Evolutionary conservation across 2,797 vertebrate species (phyloP), one percentile per base, ranked within the genome.

Genomic region (Cirrhinus molitorella): DNA sequence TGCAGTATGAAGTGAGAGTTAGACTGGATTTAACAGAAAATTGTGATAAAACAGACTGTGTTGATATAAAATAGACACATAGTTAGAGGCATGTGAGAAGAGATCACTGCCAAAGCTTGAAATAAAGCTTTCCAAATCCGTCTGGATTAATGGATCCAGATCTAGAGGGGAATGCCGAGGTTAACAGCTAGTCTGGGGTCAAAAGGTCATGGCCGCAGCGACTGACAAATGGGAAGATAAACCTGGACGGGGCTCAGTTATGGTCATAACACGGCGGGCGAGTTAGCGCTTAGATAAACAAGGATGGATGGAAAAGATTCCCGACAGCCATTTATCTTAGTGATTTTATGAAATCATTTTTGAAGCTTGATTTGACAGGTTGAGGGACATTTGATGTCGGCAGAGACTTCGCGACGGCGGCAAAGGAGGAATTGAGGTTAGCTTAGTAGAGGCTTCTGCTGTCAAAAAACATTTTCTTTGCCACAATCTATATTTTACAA

Each of bases 111-210:
- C 47, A 34, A 73, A 83, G 66, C 47, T 85, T 67, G 28, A 68
- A 85, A 83, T 85, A 89, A 91, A 90, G 83, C 86, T 84, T 88
- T 91, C 90, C 89, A 91, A 88, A 89, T 90, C 85, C 73, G 25
- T 51, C 13, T 17, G 87, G 88, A 92, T 91, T 89, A 91, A 88
- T 87, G 57, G 66, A 81, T 77, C 21, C 45, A 72, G 87, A 87
- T 83, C 86, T 80, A 75, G 74, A 79, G 77, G 80, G 59, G 73
- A 75, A 80, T 43, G 51, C 9, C 21, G 21, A 63, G 88, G 88
- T 87, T 88, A 82, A 85, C 83, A 75, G 76, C 67, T n/a, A 68
- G 51, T 47, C 47, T 3, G 0, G 49, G 88, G 85, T 86, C 45
- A 90, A 91, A 87, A 90, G 88, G 88, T 90, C 85, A 89, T 40